phyloP scores from a whole-genome alignment of 2,113 vertebrate genomes.

The Chelonoidis abingdonii region DNA sequence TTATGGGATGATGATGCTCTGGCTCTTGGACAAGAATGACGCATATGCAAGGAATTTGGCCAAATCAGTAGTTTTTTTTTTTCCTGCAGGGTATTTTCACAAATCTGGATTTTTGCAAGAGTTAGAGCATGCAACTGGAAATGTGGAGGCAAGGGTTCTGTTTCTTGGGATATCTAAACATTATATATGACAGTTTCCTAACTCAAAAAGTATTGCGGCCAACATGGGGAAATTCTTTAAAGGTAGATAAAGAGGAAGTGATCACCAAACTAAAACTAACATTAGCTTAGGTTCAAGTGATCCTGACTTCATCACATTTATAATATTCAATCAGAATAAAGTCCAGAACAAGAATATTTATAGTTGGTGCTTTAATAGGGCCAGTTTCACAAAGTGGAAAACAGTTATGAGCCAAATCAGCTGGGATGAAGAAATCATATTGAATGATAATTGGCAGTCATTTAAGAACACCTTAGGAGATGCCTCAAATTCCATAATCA shows the following conservation, averaged over 20 bases:
- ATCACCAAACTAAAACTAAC: not conserved
- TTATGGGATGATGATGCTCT: not conserved
- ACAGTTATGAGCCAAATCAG: no score
- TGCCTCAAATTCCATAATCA: no score
- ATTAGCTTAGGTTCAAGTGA: not conserved
- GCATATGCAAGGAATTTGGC: not conserved
- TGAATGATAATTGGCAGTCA: no score
- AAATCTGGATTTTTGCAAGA: not conserved
- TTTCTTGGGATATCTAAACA: not conserved
- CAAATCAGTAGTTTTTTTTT: not conserved
- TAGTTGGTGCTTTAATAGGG: no score
- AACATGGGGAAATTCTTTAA: not conserved
- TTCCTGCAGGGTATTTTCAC: not conserved
- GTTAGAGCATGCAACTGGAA: not conserved
- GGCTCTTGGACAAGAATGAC: not conserved
- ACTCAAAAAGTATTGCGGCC: not conserved
- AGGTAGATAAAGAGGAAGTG: not conserved
- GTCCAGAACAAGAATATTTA: no score
- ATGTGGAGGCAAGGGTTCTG: fast-evolving
- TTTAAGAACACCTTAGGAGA: no score
- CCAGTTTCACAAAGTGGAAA: no score
- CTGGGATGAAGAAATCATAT: no score
- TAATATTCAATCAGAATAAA: no score
- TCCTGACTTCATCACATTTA: not conserved
- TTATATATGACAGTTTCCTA: not conserved